Conservation (phyloP, 1,140 invertebrate genomes). For the Sycobia sp. region DNA sequence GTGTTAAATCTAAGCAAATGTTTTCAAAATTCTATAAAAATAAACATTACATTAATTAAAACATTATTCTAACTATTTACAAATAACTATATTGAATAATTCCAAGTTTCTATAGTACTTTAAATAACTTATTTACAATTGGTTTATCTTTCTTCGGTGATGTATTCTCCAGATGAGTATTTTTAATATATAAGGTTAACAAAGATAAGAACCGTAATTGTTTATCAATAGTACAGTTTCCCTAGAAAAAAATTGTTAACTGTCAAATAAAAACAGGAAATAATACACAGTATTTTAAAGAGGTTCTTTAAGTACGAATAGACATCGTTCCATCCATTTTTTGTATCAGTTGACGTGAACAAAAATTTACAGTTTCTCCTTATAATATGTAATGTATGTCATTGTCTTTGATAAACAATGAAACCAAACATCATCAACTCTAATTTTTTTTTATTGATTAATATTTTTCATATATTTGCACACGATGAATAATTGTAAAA, state of each 20-base stretch:
- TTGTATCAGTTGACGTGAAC: neutral
- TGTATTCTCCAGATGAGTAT: conserved; percentile 4
- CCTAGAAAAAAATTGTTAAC: conserved; percentile 27
- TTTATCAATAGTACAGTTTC: conserved; percentile 32
- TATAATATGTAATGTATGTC: no score
- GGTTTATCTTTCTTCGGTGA: neutral
- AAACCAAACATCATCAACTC: no score
- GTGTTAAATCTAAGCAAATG: neutral
- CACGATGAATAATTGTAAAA: no score
- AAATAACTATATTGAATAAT: neutral
- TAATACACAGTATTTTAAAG: neutral
- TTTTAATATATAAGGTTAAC: conserved; percentile 33
- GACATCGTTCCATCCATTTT: no score
- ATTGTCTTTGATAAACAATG: no score
- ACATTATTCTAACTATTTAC: neutral
- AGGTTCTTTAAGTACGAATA: no score
- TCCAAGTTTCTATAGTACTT: conserved; percentile 2
- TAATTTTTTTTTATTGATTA: no score
- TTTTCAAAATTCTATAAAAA: conserved; percentile 15
- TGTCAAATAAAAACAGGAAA: neutral
- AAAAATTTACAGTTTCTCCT: no score
- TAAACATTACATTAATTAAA: no score
- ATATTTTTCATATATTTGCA: no score
- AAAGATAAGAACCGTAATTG: conserved; percentile 33
- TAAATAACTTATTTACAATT: neutral